Conservation (phyloP, 2,797 vertebrate species). For the Peromyscus attwateri region DNA sequence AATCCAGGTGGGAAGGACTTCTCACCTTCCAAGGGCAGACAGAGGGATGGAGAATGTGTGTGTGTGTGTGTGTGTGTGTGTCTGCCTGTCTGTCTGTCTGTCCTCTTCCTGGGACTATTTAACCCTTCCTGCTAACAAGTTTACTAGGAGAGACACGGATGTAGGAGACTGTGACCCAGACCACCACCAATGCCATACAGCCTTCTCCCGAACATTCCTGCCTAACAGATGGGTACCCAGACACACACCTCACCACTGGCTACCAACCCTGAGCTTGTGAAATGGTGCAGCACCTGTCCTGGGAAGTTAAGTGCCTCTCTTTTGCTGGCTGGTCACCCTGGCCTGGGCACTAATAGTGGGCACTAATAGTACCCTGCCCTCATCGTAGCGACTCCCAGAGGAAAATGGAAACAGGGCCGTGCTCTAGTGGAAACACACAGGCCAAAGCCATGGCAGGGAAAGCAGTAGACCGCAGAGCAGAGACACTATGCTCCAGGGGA, state of each 20-base stretch:
- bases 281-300: accelerated
- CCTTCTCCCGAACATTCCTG: background rate
- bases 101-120: background rate
- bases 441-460: background rate
- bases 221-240: background rate
- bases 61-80: background rate
- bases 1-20: background rate
- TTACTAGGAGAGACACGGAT: background rate
- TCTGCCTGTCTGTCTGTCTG: background rate
- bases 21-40: background rate
- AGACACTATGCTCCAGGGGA: background rate
- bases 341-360: background rate
- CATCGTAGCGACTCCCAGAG: background rate
- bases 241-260: background rate
- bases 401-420: background rate
- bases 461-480: accelerated
- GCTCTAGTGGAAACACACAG: background rate
- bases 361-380: background rate
- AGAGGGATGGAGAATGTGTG: background rate
- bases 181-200: background rate
- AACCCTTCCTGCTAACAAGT: background rate
- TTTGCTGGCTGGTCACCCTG: background rate
- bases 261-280: background rate
- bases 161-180: background rate
- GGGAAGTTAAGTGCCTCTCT: background rate